A percentile compares a stretch with the other conserved stretches of the same genome.
phyloP scores from a whole-genome alignment of 2,113 vertebrate species.

The Oxyruncus cristatus region DNA sequence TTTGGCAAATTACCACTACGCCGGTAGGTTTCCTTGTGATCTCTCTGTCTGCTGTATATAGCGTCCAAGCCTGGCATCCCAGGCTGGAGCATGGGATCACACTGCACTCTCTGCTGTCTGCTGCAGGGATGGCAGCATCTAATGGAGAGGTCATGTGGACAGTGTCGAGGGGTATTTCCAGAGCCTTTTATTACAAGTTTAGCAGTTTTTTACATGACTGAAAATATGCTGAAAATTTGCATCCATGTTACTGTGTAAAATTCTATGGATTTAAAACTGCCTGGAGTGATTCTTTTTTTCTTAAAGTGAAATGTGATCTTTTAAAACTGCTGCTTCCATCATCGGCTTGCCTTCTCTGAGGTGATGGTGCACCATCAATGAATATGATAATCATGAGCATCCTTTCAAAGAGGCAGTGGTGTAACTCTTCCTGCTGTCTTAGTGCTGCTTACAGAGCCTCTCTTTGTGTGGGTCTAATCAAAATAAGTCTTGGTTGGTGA shows the following conservation, averaged over 20 bases:
- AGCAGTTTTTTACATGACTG: neutral
- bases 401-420: neutral
- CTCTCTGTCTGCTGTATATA: neutral
- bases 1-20: conserved; percentile 87
- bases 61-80: neutral
- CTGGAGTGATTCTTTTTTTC: neutral
- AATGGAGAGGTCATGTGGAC: neutral
- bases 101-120: conserved; percentile 19
- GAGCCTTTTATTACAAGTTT: neutral
- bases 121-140: neutral
- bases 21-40: conserved; percentile 72
- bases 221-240: neutral
- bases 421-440: neutral
- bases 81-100: neutral
- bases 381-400: neutral
- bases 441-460: neutral
- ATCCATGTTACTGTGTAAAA: neutral
- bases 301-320: neutral
- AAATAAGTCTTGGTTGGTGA: neutral
- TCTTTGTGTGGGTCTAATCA: neutral
- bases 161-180: neutral
- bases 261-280: neutral
- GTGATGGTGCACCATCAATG: neutral
- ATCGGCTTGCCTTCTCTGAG: neutral
- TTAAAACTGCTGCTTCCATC: neutral